A percentile compares a stretch with the other conserved stretches of the same genome.
Evolutionary conservation across 2,797 vertebrate species (phyloP).

Genomic region (Acipenser oxyrinchus): DNA sequence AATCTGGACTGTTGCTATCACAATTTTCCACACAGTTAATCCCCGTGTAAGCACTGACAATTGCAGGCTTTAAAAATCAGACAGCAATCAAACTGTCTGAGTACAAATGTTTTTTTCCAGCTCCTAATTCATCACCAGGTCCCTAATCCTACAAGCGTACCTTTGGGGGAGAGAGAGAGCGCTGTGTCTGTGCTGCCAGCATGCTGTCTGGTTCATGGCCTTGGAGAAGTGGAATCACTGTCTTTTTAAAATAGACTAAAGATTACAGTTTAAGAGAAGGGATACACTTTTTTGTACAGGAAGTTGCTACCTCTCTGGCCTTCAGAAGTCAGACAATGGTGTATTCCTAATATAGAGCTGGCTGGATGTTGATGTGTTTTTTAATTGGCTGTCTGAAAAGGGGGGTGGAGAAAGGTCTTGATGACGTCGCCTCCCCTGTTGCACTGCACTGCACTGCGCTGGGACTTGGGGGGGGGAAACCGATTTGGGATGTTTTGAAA

Average conservation of each 20-base stretch:
- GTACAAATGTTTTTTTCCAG: not conserved
- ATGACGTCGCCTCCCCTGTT: slow-evolving; percentile 7
- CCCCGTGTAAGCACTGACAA: slow-evolving; percentile 16
- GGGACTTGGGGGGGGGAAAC: slow-evolving; percentile 15
- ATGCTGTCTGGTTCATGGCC: too few species aligned
- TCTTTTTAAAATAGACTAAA: too few species aligned
- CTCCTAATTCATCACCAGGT: too few species aligned
- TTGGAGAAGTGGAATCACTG: too few species aligned
- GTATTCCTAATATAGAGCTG: too few species aligned
- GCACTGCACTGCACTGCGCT: slow-evolving; percentile 7
- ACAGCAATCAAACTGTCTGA: not conserved
- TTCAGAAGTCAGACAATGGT: too few species aligned
- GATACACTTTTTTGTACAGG: too few species aligned
- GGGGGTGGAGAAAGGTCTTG: not conserved
- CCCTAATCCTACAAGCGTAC: too few species aligned
- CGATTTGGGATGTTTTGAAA: slow-evolving; percentile 27
- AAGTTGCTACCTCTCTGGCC: too few species aligned
- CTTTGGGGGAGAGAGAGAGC: too few species aligned
- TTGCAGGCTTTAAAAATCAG: slow-evolving; percentile 7
- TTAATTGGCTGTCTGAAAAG: not conserved
- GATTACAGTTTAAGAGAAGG: too few species aligned
- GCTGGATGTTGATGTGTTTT: not conserved
- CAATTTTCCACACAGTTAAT: slow-evolving; percentile 6
- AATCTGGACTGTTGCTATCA: not conserved
- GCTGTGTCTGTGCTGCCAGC: too few species aligned